A percentile compares a stretch with the other conserved stretches of the same genome.
Evolutionary conservation across 2,888 invertebrate species (phyloP).

Genomic region (Eupithecia subumbrata): DNA sequence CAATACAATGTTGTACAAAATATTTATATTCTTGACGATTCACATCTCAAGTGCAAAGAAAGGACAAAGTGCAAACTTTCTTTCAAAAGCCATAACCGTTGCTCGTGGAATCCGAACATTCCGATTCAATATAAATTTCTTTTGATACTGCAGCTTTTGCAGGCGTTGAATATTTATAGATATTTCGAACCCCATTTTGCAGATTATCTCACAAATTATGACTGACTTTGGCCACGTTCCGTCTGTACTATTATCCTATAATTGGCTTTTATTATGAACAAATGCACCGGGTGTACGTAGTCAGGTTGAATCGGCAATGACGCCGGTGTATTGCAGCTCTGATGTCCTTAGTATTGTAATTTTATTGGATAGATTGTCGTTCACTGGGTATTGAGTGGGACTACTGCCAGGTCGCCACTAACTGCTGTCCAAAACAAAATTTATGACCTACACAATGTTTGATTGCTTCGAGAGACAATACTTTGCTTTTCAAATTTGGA

Average conservation of each 20-base stretch:
- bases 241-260: constrained; percentile 2
- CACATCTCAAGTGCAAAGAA: neutral
- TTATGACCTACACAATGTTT: constrained; percentile 5
- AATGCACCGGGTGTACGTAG: constrained; percentile 1
- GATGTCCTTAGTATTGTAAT: constrained; percentile 29
- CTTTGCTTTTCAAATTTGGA: neutral
- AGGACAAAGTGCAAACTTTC: neutral
- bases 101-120: constrained; percentile 15
- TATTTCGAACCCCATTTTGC: constrained; percentile 3
- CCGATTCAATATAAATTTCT: constrained; percentile 7
- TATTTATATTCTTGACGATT: neutral
- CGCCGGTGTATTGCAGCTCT: constrained; percentile 25
- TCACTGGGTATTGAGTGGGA: constrained; percentile 26
- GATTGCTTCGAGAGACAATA: constrained; percentile 3
- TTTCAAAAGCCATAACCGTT: neutral
- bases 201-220: constrained; percentile 11
- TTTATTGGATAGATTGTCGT: constrained; percentile 29
- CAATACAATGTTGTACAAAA: neutral
- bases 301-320: constrained; percentile 17
- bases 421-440: constrained; percentile 28
- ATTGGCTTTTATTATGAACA: constrained; percentile 5
- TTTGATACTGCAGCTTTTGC: constrained; percentile 11
- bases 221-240: constrained; percentile 1
- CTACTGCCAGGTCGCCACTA: constrained; percentile 25
- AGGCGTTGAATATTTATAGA: constrained; percentile 3